Base-by-base conservation (phyloP, 1,140 invertebrate species). In the Camponotus floridanus region DNA sequence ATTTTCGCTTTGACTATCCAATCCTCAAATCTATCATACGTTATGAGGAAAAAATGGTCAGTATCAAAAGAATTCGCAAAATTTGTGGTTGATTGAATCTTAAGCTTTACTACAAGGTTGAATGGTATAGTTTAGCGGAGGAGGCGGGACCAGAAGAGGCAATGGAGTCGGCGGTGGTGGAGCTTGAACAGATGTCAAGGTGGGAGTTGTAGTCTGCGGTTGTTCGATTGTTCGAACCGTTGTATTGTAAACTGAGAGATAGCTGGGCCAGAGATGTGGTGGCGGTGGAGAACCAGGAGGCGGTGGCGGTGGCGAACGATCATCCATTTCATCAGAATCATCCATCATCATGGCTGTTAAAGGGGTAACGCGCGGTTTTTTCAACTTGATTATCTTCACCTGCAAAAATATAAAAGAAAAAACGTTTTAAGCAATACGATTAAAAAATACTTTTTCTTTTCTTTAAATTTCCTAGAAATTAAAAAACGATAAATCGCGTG, bases 261-360 rank as follows among this genome's bases (percentile, higher is more conserved):
- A 95, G 83, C 91, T 94, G 21, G 96, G 96, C 94, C 96, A 96
- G 4, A 96, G 87, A 88, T 96, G 93, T 1, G 94, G 95, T 0
- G 95, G 95, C 4, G 96, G 96, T 3, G 96, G 96, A 21, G 96
- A 96, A 36, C 96, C 96, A 0, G 96, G 95, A 0, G 96, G 96
- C 5, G 96, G 96, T 0, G 96, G 95, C 0, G 96, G 96, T 26
- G 96, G 96, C 26, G 95, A 95, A 61, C 95, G 93, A 86, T 95
- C 95, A 45, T 96, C 95, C 68, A 95, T 87, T 48, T 96, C 95
- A 26, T 95, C 95, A 0, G 95, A 96, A 42, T 95, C 95, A 3
- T 95, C 94, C 86, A 95, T 91, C 91, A 93, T 93, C 86, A 94
- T 87, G 8, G 93, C 89, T 11, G 93, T 93, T 33, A 94, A 85